phyloP scores from a whole-genome alignment of 1,140 invertebrate genomes.

The Pseudobourletiella spinata region DNA sequence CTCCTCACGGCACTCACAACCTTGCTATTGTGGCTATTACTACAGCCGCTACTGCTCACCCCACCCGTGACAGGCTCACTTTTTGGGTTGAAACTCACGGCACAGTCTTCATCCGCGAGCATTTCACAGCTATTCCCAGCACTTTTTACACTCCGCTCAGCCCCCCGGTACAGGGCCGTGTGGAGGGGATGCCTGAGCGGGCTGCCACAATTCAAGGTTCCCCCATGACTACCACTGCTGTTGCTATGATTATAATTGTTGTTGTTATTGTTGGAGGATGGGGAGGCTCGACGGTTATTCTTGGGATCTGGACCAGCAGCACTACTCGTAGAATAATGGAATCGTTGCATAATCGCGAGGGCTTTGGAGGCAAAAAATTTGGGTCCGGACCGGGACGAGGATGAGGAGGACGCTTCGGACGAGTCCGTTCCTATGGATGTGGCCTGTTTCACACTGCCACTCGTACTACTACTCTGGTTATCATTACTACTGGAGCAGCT shows the following conservation, averaged over 20 bases:
- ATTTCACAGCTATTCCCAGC: slow-evolving; percentile 32
- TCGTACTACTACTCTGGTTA: background rate
- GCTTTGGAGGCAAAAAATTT: background rate
- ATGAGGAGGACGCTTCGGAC: background rate
- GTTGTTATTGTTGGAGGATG: background rate
- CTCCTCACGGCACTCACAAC: too few species aligned
- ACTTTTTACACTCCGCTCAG: slow-evolving; percentile 13
- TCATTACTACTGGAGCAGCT: background rate
- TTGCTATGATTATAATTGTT: slow-evolving; percentile 14
- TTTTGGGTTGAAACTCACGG: too few species aligned
- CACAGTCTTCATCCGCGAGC: too few species aligned
- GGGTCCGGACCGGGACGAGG: background rate
- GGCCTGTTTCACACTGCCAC: background rate
- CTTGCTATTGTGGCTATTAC: too few species aligned
- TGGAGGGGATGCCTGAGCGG: too few species aligned
- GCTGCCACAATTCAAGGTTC: too few species aligned
- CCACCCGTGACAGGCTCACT: too few species aligned
- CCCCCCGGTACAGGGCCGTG: too few species aligned
- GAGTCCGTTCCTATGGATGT: background rate
- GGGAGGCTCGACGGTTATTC: slow-evolving; percentile 3
- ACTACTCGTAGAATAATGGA: background rate
- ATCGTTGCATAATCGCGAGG: slow-evolving; percentile 2
- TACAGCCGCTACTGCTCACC: too few species aligned
- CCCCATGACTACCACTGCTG: background rate
- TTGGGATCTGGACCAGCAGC: background rate